Percentiles rank a stretch among this genome's conserved stretches.
Conservation (phyloP, 2,888 invertebrate genomes). For the Catocala nupta region DNA sequence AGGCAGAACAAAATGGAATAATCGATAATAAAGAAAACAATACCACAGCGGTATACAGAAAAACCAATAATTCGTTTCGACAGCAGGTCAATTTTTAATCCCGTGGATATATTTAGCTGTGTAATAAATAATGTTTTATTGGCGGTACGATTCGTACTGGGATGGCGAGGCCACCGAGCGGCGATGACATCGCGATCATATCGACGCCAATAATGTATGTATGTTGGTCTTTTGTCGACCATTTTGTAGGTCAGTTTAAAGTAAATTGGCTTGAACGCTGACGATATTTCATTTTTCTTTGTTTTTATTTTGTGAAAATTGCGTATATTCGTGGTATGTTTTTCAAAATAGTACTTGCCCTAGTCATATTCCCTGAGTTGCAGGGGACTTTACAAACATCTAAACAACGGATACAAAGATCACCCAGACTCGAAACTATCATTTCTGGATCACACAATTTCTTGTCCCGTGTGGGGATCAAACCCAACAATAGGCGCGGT, state of each 20-base stretch:
- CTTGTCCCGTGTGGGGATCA: too few relatives aligned
- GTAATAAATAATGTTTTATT: constrained; percentile 33
- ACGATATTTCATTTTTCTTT: too few relatives aligned
- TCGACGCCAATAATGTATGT: constrained; percentile 15
- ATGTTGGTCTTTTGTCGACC: background rate
- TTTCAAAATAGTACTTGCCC: too few relatives aligned
- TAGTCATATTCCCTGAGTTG: too few relatives aligned
- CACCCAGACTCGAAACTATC: too few relatives aligned
- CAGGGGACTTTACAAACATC: too few relatives aligned
- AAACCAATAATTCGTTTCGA: constrained; percentile 16
- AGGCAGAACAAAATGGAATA: background rate
- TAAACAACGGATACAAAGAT: too few relatives aligned
- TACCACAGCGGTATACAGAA: background rate
- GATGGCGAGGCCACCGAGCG: constrained; percentile 2
- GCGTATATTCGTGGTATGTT: too few relatives aligned
- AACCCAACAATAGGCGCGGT: too few relatives aligned
- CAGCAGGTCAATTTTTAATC: constrained; percentile 26
- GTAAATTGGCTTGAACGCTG: background rate
- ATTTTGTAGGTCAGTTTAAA: background rate
- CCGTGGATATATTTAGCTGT: constrained; percentile 13
- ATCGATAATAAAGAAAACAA: constrained; percentile 7
- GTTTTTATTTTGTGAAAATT: too few relatives aligned
- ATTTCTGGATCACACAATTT: too few relatives aligned
- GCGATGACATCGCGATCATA: constrained; percentile 16
- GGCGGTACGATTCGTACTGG: constrained; percentile 8